Evolutionary conservation across 35 echinoderm and acorn worm species (phyloP).

Genomic region (Chiridota heheva): DNA sequence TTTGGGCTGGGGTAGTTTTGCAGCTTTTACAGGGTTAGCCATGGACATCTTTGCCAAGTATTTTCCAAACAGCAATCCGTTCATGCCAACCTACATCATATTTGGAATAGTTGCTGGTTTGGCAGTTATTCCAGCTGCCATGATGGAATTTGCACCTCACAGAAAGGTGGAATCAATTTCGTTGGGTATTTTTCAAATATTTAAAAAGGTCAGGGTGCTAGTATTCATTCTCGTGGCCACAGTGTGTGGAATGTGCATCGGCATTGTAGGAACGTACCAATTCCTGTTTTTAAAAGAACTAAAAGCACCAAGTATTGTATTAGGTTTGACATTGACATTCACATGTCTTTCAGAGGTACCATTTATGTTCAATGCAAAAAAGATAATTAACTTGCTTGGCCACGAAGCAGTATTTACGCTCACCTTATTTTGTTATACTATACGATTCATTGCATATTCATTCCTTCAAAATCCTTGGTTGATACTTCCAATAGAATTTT

Average conservation of each 20-base stretch:
- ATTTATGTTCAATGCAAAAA: constrained; percentile 62
- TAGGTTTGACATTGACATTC: constrained; percentile 66
- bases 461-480: constrained; percentile 61
- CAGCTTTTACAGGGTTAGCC: constrained; percentile 39
- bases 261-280: constrained; percentile 50
- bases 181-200: constrained; percentile 21
- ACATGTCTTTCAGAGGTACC: constrained; percentile 68
- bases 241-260: constrained; percentile 57
- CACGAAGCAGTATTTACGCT: constrained; percentile 57
- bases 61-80: constrained; percentile 39
- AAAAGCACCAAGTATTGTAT: constrained; percentile 33
- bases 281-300: constrained; percentile 73
- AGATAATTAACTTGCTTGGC: constrained; percentile 55
- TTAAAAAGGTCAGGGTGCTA: constrained; percentile 29
- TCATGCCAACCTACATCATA: constrained; percentile 45
- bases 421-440: constrained; percentile 42
- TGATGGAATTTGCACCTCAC: constrained; percentile 55
- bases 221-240: constrained; percentile 41
- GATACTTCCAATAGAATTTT: constrained; percentile 64
- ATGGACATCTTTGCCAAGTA: constrained; percentile 43
- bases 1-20: constrained; percentile 58
- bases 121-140: constrained; percentile 21
- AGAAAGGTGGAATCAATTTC: constrained; percentile 36
- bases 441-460: constrained; percentile 65
- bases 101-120: constrained; percentile 25